Evolutionary conservation across 2,888 invertebrate species (phyloP).

Genomic region (Orgyia antiqua): DNA sequence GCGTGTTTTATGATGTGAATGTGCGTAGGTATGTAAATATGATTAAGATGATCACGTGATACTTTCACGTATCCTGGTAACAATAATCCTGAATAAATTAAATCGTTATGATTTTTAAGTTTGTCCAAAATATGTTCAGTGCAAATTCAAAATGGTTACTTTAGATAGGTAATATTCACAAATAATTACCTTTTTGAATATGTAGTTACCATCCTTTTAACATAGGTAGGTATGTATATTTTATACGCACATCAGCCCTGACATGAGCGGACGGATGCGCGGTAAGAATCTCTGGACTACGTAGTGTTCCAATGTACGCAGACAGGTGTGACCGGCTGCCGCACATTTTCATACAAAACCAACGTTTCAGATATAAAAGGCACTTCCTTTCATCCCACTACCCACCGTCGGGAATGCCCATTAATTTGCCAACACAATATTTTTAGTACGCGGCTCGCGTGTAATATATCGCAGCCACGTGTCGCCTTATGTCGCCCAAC

Average conservation of each 20-base stretch:
- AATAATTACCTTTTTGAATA: too few species aligned
- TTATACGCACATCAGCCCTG: constrained; percentile 48
- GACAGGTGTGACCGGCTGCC: constrained; percentile 77
- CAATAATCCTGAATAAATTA: too few species aligned
- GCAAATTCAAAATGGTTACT: too few species aligned
- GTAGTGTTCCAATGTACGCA: constrained; percentile 45
- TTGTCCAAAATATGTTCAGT: too few species aligned
- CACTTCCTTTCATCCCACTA: constrained; percentile 77
- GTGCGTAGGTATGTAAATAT: too few species aligned
- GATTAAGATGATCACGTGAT: too few species aligned
- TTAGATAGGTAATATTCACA: too few species aligned
- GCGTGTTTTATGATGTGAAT: too few species aligned
- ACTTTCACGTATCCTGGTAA: too few species aligned
- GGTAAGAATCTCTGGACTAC: constrained; percentile 20
- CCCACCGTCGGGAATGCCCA: constrained; percentile 77
- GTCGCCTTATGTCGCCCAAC: constrained; percentile 74
- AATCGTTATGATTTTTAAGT: too few species aligned
- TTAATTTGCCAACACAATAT: constrained; percentile 79
- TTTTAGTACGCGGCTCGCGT: constrained; percentile 76
- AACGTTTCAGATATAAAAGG: constrained; percentile 77
- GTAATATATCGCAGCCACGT: constrained; percentile 78
- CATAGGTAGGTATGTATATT: too few species aligned
- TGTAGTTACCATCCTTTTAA: too few species aligned
- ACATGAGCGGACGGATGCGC: constrained; percentile 17
- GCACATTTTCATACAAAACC: constrained; percentile 74